Percentiles rank a stretch among this genome's conserved stretches.
These are phyloP conservation scores for Poecilia picta DNA, from an alignment of 2,797 vertebrate genomes.

Conservation along the genomic window DNA sequence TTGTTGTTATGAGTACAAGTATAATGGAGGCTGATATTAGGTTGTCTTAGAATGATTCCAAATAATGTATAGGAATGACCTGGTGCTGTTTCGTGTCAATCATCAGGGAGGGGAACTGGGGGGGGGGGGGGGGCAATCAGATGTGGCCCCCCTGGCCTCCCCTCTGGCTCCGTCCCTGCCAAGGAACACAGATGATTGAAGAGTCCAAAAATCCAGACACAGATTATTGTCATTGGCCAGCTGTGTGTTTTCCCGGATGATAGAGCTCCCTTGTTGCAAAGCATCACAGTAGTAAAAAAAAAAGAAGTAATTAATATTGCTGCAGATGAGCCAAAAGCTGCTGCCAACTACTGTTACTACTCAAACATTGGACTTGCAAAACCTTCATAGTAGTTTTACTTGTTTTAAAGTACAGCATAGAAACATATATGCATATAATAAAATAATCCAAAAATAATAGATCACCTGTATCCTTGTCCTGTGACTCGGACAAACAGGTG, in stretches of 20 bases:
- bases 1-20: no score
- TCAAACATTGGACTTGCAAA: background rate
- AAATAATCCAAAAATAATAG: background rate
- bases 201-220: background rate
- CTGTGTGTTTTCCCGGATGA: background rate
- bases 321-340: background rate
- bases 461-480: background rate
- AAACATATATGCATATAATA: background rate
- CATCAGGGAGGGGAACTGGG: no score
- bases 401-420: background rate
- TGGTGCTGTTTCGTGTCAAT: no score
- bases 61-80: no score
- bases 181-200: background rate
- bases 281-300: background rate
- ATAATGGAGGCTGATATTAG: no score
- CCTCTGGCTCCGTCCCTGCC: background rate
- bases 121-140: no score
- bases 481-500: background rate
- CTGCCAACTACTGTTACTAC: background rate
- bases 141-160: no score
- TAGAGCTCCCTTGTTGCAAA: background rate
- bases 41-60: no score
- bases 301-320: background rate
- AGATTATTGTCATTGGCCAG: background rate
- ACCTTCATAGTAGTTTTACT: background rate